These are phyloP conservation scores for Eueides isabella DNA, from an alignment of 1,140 invertebrate species.

Conservation along the genomic window DNA sequence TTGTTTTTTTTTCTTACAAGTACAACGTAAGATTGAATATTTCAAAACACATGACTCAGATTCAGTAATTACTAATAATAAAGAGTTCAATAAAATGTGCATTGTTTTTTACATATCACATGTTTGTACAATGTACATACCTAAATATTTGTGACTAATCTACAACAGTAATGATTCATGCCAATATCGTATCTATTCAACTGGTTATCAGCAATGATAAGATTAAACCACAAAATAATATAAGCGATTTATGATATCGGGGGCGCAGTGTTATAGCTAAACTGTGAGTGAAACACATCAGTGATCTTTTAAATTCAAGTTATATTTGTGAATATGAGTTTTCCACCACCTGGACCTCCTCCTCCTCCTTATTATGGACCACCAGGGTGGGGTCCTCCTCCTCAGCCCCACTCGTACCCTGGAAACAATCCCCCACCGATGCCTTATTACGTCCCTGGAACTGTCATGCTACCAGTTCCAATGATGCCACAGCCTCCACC, in stretches of 20 bases:
- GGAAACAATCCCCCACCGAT: slow-evolving; percentile 41
- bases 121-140: background rate
- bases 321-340: slow-evolving; percentile 29
- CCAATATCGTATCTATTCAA: slow-evolving; percentile 13
- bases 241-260: slow-evolving; percentile 25
- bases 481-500: slow-evolving; percentile 36
- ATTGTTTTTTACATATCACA: background rate
- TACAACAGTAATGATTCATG: slow-evolving; percentile 24
- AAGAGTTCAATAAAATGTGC: background rate
- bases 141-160: slow-evolving; percentile 7
- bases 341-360: slow-evolving; percentile 43
- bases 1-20: too few species aligned
- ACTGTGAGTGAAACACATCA: background rate
- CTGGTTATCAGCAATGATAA: slow-evolving; percentile 41
- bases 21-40: background rate
- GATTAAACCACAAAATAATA: slow-evolving; percentile 41
- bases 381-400: slow-evolving; percentile 40
- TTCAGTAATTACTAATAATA: slow-evolving; percentile 1
- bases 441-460: slow-evolving; percentile 62
- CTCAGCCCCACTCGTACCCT: slow-evolving; percentile 39
- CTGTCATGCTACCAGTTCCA: slow-evolving; percentile 65
- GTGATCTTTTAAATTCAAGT: background rate
- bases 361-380: slow-evolving; percentile 44
- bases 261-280: slow-evolving; percentile 6
- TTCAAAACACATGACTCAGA: background rate